Percentiles rank a stretch among this genome's conserved stretches.
These are phyloP conservation scores for Cottoperca gobio DNA, from an alignment of 2,797 vertebrate genomes.

Conservation along the genomic window DNA sequence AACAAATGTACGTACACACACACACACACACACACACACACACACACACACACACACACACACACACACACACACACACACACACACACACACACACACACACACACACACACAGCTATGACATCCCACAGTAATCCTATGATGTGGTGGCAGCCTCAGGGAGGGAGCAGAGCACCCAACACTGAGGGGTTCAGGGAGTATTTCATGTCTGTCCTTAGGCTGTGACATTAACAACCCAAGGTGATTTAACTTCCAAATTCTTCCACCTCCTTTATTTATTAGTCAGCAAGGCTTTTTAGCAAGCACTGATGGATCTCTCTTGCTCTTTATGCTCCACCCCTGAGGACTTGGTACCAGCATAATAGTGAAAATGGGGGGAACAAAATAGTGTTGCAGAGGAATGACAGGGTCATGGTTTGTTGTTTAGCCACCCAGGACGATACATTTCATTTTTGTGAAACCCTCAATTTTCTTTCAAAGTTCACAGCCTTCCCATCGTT, in stretches of 20 bases:
- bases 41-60: no score
- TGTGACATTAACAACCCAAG: slow-evolving; percentile 73
- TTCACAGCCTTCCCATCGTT: slow-evolving; percentile 18
- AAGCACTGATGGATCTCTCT: slow-evolving; percentile 69
- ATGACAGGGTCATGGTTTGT: slow-evolving; percentile 53
- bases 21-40: no score
- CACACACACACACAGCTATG: slow-evolving; percentile 29
- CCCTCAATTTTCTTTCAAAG: slow-evolving; percentile 14
- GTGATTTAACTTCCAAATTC: slow-evolving; percentile 82
- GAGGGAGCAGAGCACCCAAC: slow-evolving; percentile 43
- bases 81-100: slow-evolving; percentile 7
- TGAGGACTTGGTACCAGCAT: slow-evolving; percentile 51
- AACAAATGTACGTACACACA: background rate
- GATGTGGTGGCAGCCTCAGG: slow-evolving; percentile 37
- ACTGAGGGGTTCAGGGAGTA: slow-evolving; percentile 45
- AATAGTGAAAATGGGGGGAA: slow-evolving; percentile 53
- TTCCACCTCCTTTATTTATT: slow-evolving; percentile 75
- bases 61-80: no score
- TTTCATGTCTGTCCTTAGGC: slow-evolving; percentile 74
- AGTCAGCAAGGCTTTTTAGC: slow-evolving; percentile 71
- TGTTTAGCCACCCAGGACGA: slow-evolving; percentile 49
- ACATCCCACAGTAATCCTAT: slow-evolving; percentile 30
- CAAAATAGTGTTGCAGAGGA: slow-evolving; percentile 57
- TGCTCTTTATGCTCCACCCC: slow-evolving; percentile 54
- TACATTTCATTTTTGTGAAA: slow-evolving; percentile 55